Percentiles rank a stretch among this genome's conserved stretches.
These are phyloP conservation scores for Acrocyrtus sp. DNA, from an alignment of 2,888 invertebrate species.

Conservation along the genomic window DNA sequence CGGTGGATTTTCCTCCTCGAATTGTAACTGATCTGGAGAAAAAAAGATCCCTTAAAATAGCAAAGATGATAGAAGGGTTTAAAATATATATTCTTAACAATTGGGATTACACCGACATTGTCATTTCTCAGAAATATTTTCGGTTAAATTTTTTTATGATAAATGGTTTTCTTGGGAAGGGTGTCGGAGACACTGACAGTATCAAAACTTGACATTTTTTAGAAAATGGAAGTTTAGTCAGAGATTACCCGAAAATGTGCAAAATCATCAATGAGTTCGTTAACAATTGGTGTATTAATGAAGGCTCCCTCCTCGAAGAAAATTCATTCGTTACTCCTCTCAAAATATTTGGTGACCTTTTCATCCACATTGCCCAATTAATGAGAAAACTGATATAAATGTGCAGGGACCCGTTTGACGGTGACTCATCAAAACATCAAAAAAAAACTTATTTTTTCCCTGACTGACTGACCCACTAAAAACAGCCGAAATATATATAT, in stretches of 20 bases:
- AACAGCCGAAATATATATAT: too few relatives aligned
- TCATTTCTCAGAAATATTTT: neutral
- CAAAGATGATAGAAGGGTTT: too few relatives aligned
- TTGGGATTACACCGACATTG: too few relatives aligned
- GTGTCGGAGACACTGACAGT: too few relatives aligned
- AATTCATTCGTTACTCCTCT: neutral
- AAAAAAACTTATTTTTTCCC: neutral
- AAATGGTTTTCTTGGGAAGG: neutral
- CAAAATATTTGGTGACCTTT: neutral
- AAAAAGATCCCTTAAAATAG: neutral
- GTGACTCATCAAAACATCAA: neutral
- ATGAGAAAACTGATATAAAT: neutral
- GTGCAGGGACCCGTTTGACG: neutral
- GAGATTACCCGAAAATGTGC: neutral
- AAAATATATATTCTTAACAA: too few relatives aligned
- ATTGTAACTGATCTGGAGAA: too few relatives aligned
- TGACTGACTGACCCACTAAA: neutral
- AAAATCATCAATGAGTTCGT: neutral
- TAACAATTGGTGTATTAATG: neutral
- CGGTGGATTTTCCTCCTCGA: neutral
- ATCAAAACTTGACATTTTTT: neutral
- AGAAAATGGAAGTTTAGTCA: neutral
- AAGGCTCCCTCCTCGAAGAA: too few relatives aligned
- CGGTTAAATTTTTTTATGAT: neutral
- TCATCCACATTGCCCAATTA: neutral